Base-by-base conservation (phyloP, 1,140 invertebrate genomes). In the Holcopasites calliopsidis region DNA sequence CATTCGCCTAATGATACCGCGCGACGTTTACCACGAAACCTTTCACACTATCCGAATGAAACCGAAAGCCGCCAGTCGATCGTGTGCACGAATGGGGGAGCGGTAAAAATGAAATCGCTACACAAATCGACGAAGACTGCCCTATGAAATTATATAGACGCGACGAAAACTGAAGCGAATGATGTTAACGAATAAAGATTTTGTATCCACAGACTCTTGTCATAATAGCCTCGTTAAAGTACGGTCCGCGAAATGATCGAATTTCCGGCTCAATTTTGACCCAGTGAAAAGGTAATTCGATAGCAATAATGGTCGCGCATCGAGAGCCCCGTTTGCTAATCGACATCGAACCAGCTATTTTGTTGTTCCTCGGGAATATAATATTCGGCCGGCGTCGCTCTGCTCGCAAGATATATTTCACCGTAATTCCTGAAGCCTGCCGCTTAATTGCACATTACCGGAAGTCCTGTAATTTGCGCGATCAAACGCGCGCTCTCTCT, bases 351-450 rank as follows among this genome's bases (percentile, higher is more conserved):
- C 33, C 62, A 21, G 69, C 68, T 64, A 81, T 44, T 73, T 73
- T 68, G 47, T 49, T 65, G 74, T 54, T 40, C 58, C 35, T 35
- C 40, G 31, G 40, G 54, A 81, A 81, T 82, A 81, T 77, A 71
- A 81, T 49, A 28, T 61, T 54, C 73, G 54, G 1, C n/a, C 16
- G 11, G 11, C 3, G 21, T 42, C 38, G 2, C 1, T 47, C 3
- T 60, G 18, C 40, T 72, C 33, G 33, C 6, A 18, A 42, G 31
- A 55, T 64, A 61, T 52, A 54, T 76, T 47, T 40, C 50, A 40
- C 21, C 50, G 65, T 54, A 76, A 76, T 66, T 82, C 50, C 42
- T 62, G 54, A 66, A 47, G 35, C 10, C 35, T 2, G 38, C 31
- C 21, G 64, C 47, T 80, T 76, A 80, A 72, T 62, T 47, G 58